Conservation (phyloP, 2,888 invertebrate species). For the Epistrophe grossulariae region DNA sequence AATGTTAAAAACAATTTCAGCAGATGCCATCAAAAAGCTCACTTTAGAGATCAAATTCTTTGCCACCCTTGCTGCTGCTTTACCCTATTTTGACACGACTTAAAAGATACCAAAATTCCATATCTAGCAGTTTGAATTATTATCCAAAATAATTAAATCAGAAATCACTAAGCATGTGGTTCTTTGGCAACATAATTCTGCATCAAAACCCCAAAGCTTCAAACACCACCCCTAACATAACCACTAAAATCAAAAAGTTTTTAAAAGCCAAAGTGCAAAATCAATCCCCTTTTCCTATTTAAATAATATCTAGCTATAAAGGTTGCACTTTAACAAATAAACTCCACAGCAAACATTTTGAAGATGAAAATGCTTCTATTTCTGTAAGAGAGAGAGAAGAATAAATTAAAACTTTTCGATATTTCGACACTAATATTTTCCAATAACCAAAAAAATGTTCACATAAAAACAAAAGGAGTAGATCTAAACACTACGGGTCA, state of each 20-base stretch:
- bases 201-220: neutral
- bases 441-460: constrained; percentile 14
- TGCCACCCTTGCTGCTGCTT: too few relatives aligned
- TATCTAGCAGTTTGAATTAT: constrained; percentile 4
- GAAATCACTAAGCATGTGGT: neutral
- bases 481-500: neutral
- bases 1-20: neutral
- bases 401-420: constrained; percentile 26
- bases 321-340: neutral
- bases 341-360: neutral
- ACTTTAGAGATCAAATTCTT: neutral
- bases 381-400: neutral
- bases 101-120: constrained; percentile 1
- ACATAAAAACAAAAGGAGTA: neutral
- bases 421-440: constrained; percentile 7
- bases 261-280: constrained; percentile 6
- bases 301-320: neutral
- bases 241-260: constrained; percentile 9
- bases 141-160: constrained; percentile 1
- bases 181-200: neutral
- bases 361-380: neutral
- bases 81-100: neutral
- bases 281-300: neutral
- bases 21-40: neutral
- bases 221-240: neutral